Base-by-base conservation (phyloP, 2,888 invertebrate species). In the Meloe dianella region DNA sequence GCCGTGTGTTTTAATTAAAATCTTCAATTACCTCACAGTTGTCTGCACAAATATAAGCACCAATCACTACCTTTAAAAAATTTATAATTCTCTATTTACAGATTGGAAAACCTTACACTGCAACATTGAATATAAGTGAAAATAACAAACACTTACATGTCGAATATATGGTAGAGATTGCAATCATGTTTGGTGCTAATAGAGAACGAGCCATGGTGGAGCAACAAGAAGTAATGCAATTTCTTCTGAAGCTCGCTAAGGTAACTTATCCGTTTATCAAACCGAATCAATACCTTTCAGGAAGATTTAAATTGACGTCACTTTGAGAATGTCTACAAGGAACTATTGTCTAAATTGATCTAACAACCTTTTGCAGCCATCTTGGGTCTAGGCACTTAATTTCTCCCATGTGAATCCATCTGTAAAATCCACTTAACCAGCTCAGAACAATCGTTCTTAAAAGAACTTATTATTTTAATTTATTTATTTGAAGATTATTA, bases 161-260 rank as follows among this genome's bases (percentile, higher is more conserved):
- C 35, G 74, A 80, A 59, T 82, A 80, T 65, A 79, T 82, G 79
- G 76, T 78, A 22, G 79, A 82, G 58, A 70, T 82, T 3, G 79
- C 81, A 6, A 72, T 73, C 7, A 67, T 74, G 51, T 79, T 83
- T 67, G 80, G 81, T 14, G 78, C 77, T 0, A 75, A 75, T 64
- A 71, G 66, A 54, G 63, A 67, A 12, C 71, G 74, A 47, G 80
- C 81, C 6, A 71, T 73, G 63, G 72, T 75, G 64, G 82, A 82
- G 38, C 74, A 77, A 30, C 68, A 71, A 60, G 80, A 80, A 62
- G 78, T 82, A 24, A 65, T 83, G 29, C 76, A 79, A 35, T 78
- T 83, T 65, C 69, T 79, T 29, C 71, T 80, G 51, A 76, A 75
- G 63, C 72, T 83, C 58, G 79, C 78, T 58, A 77, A 78, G 75